These are phyloP conservation scores for Calyptomena viridis DNA, from an alignment of 2,113 vertebrate genomes.

Conservation along the genomic window DNA sequence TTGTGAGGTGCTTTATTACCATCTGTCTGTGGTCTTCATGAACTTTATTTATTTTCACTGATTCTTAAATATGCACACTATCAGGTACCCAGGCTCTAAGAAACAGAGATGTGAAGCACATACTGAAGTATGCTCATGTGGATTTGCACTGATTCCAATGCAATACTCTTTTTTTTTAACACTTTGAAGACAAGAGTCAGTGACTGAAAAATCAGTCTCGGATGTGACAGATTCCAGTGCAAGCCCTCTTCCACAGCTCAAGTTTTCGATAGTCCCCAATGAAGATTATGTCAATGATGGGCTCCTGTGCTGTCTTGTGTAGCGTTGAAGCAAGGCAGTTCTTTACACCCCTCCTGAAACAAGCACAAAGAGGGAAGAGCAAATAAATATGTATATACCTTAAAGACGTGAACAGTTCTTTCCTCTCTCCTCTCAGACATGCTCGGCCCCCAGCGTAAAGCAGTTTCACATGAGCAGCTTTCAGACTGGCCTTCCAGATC, in stretches of 20 bases:
- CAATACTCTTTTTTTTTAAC: neutral
- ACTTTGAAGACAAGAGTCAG: neutral
- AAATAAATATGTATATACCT: neutral
- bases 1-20: neutral
- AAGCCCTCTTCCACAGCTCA: neutral
- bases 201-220: neutral
- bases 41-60: neutral
- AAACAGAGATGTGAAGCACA: neutral
- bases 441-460: neutral
- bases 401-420: neutral
- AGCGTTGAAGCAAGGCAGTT: neutral
- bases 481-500: constrained; percentile 25
- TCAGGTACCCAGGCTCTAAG: neutral
- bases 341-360: neutral
- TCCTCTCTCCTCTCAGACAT: neutral
- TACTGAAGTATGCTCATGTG: neutral
- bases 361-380: neutral
- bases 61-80: neutral
- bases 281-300: neutral
- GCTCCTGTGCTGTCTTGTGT: neutral
- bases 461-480: constrained; percentile 1
- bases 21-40: neutral
- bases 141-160: neutral
- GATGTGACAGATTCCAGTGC: neutral
- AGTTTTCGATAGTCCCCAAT: neutral